Conservation (phyloP, 1,140 invertebrate species). For the Mactra quadrangularis region DNA sequence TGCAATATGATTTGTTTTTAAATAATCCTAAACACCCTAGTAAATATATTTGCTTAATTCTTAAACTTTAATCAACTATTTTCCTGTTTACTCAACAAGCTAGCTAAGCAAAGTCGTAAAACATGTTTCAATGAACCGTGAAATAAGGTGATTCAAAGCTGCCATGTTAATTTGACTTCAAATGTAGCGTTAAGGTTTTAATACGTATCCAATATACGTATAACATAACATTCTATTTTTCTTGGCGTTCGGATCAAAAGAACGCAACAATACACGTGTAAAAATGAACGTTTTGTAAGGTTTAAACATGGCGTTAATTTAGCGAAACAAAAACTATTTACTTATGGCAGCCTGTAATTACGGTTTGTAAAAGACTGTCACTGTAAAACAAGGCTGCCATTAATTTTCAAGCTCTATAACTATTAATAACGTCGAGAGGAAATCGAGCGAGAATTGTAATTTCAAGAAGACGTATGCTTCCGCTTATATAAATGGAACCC, state of each 20-base stretch:
- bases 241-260: conserved; percentile 55
- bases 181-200: conserved; percentile 50
- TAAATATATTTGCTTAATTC: too few species aligned
- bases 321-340: conserved; percentile 63
- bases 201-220: conserved; percentile 35
- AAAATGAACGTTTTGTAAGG: conserved; percentile 44
- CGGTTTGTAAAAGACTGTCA: conserved; percentile 1
- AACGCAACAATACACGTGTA: conserved; percentile 45
- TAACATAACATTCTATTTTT: conserved; percentile 59
- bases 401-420: conserved; percentile 55
- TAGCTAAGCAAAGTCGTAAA: conserved; percentile 28
- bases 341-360: conserved; percentile 50
- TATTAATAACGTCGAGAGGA: conserved; percentile 51
- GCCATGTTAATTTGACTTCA: conserved; percentile 60
- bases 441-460: conserved; percentile 56
- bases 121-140: conserved; percentile 29
- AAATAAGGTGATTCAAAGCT: conserved; percentile 43
- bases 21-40: neutral
- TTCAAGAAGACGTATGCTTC: conserved; percentile 17
- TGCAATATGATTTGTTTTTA: neutral
- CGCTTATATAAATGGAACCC: conserved; percentile 1
- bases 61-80: neutral
- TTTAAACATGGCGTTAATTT: conserved; percentile 59
- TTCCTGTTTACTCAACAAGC: neutral
- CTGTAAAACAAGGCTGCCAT: conserved; percentile 6